Conservation (phyloP, 2,888 invertebrate genomes). For the Camptogramma bilineatum region DNA sequence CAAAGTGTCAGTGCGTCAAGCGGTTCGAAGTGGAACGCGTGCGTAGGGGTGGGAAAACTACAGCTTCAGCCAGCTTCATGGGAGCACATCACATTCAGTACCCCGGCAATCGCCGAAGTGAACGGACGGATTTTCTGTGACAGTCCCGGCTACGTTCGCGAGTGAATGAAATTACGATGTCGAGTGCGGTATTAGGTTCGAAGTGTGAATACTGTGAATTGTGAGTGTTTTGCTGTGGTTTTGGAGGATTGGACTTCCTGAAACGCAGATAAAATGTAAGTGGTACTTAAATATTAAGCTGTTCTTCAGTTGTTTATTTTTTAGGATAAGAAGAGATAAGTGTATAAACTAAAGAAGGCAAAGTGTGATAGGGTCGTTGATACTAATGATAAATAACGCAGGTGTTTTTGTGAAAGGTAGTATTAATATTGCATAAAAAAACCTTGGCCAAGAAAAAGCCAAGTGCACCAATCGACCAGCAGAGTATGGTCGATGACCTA, state of each 20-base stretch:
- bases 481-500: too few relatives aligned
- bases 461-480: too few relatives aligned
- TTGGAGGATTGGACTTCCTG: slow-evolving; percentile 45
- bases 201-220: slow-evolving; percentile 67
- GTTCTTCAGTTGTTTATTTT: background rate
- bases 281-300: slow-evolving; percentile 19
- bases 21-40: slow-evolving; percentile 50
- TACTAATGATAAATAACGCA: background rate
- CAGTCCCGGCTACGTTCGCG: slow-evolving; percentile 53
- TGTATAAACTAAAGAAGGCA: background rate
- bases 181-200: slow-evolving; percentile 61
- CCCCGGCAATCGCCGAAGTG: slow-evolving; percentile 71
- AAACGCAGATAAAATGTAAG: slow-evolving; percentile 60
- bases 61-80: slow-evolving; percentile 42
- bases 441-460: too few relatives aligned
- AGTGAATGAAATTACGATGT: slow-evolving; percentile 72
- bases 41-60: slow-evolving; percentile 55
- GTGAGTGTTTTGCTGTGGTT: slow-evolving; percentile 59
- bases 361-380: background rate
- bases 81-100: slow-evolving; percentile 54
- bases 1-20: slow-evolving; percentile 49
- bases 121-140: slow-evolving; percentile 57
- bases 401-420: background rate
- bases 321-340: too few relatives aligned
- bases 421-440: background rate